phyloP scores from a whole-genome alignment of 1,140 invertebrate species.

The Drosophila lacertosa region DNA sequence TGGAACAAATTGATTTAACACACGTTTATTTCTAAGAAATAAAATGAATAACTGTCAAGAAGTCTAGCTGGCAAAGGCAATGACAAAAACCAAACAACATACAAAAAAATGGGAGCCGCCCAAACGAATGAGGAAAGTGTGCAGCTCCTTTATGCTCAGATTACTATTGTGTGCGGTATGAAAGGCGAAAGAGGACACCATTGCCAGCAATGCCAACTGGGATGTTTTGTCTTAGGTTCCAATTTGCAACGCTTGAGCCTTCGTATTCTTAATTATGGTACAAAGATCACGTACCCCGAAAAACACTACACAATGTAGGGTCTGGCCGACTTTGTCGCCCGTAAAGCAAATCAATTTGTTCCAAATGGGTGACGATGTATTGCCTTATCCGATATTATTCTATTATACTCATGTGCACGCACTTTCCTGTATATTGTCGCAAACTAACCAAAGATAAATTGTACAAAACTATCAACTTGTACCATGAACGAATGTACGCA shows the following conservation, averaged over 20 bases:
- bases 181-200: conserved; percentile 38
- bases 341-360: conserved; percentile 69
- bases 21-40: conserved; percentile 72
- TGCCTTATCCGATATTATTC: conserved; percentile 23
- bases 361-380: conserved; percentile 58
- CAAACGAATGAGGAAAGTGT: conserved; percentile 42
- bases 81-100: conserved; percentile 43
- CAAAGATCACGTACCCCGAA: conserved; percentile 50
- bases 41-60: conserved; percentile 74
- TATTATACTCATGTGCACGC: conserved; percentile 16
- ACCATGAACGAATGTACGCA: conserved; percentile 11
- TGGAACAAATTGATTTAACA: conserved; percentile 75
- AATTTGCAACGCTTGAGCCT: conserved; percentile 73
- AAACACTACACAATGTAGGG: conserved; percentile 17
- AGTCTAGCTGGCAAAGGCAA: conserved; percentile 44
- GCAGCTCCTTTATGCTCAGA: conserved; percentile 34
- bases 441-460: conserved; percentile 56
- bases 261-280: conserved; percentile 52
- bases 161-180: conserved; percentile 37
- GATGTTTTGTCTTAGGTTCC: conserved; percentile 54
- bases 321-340: conserved; percentile 63
- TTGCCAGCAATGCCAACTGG: conserved; percentile 25
- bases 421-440: conserved; percentile 9
- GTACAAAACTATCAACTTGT: conserved; percentile 25
- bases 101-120: conserved; percentile 17